Base-by-base conservation (phyloP, 2,113 vertebrate genomes). In the Alaudala cheleensis region DNA sequence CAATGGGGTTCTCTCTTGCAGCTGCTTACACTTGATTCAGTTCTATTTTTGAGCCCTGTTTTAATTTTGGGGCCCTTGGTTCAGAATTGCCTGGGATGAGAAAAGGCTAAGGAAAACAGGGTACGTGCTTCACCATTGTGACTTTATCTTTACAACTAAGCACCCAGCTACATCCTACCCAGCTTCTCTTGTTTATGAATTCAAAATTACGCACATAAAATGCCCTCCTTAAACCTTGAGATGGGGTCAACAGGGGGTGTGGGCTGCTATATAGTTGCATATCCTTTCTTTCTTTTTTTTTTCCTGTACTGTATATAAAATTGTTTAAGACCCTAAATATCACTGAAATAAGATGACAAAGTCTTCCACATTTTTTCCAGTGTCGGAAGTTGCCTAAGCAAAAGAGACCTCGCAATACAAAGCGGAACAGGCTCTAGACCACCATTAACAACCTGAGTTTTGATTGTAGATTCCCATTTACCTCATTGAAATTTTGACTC, bases 1-100 rank as follows among this genome's bases (percentile, higher is more conserved):
- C 73, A 96, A 67, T 73, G 95, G 65, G 54, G 88, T 80, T 62
- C 91, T 83, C 67, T 95, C 79, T 90, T 96, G 88, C 95, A 97
- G 93, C 96, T 97, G 97, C 81, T 29, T 97, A 81, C 71, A 65
- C 71, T 57, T 28, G 50, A 86, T 69, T 74, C 50, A 80, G 73
- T 92, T 97, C 96, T 95, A 56, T 74, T 93, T 97, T 96, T 94
- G 78, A 87, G 62, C 33, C 45, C 28, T 58, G 25, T 14, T 86
- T 39, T 70, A 65, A 31, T 74, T 74, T 42, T 10, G 34, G 31
- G 34, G 12, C 29, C 26, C 57, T 57, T 70, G 10, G 7, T 72
- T 93, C 4, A 33, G 23, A 81, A 84, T 24, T 56, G 31, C 20
- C 37, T 9, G 10, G 26, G 4, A 5, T 74, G 13, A 87, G 42